A percentile compares a stretch with the other conserved stretches of the same genome.
Evolutionary conservation across 1,140 invertebrate species (phyloP).

Genomic region (Bicyclus anynana): DNA sequence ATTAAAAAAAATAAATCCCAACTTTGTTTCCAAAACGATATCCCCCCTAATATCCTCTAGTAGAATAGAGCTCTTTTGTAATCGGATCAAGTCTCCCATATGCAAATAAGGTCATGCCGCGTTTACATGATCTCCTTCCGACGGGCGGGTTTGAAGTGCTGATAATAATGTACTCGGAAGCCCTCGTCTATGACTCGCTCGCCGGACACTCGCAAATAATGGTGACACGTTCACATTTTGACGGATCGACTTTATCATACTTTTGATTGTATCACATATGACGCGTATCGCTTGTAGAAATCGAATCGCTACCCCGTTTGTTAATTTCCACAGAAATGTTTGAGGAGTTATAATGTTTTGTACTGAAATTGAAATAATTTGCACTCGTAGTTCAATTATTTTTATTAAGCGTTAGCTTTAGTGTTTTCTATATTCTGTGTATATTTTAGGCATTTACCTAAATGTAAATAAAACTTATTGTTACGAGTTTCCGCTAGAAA

Average conservation of each 20-base stretch:
- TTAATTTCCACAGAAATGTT: too few relatives aligned
- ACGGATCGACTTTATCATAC: background rate
- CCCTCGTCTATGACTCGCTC: background rate
- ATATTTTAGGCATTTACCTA: too few relatives aligned
- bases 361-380: too few relatives aligned
- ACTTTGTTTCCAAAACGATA: background rate
- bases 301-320: too few relatives aligned
- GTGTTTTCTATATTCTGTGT: too few relatives aligned
- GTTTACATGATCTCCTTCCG: background rate
- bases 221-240: background rate
- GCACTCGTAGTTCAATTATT: too few relatives aligned
- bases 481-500: too few relatives aligned
- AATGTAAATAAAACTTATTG: too few relatives aligned
- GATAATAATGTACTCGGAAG: background rate
- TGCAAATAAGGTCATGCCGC: conserved; percentile 1
- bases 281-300: too few relatives aligned
- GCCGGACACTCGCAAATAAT: background rate
- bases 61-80: background rate
- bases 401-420: too few relatives aligned
- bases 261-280: background rate
- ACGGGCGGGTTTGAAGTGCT: background rate
- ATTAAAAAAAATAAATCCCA: too few relatives aligned
- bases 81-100: conserved; percentile 2
- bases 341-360: too few relatives aligned
- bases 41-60: conserved; percentile 2